Conservation (phyloP, 1,140 invertebrate species). For the Ylistrum balloti region DNA sequence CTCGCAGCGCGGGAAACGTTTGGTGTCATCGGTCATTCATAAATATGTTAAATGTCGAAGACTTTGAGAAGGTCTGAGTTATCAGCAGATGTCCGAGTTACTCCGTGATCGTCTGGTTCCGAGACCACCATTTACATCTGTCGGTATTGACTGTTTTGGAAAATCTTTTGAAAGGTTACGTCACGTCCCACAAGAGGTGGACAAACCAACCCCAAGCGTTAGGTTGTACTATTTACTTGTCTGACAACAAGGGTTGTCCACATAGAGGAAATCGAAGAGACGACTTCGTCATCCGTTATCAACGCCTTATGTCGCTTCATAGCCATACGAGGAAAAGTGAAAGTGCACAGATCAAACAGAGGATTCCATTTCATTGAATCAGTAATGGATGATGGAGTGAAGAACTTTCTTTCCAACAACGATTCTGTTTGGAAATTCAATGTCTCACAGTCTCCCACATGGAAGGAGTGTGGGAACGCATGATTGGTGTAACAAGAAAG, state of each 20-base stretch:
- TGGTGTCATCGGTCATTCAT: too few relatives aligned
- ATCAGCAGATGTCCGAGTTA: too few relatives aligned
- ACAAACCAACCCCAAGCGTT: conserved; percentile 55
- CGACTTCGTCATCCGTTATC: conserved; percentile 65
- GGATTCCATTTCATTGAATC: conserved; percentile 67
- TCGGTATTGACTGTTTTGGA: too few relatives aligned
- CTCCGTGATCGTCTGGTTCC: too few relatives aligned
- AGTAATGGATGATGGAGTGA: background rate
- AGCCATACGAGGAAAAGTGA: conserved; percentile 51
- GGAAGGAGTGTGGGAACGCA: conserved; percentile 66
- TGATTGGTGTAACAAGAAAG: conserved; percentile 61
- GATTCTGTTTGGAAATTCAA: background rate
- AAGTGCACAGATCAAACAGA: conserved; percentile 56
- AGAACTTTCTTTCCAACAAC: background rate
- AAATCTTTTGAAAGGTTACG: too few relatives aligned
- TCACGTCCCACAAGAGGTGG: conserved; percentile 51
- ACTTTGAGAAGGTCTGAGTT: too few relatives aligned
- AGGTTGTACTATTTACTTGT: conserved; percentile 66
- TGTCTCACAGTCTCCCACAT: conserved; percentile 57
- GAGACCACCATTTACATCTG: too few relatives aligned
- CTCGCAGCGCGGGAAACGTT: too few relatives aligned
- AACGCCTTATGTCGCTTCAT: conserved; percentile 62
- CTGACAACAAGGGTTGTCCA: conserved; percentile 59
- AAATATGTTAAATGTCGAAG: too few relatives aligned
- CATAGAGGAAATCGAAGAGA: conserved; percentile 63